A percentile compares a stretch with the other conserved stretches of the same genome.
These are phyloP conservation scores for Collichthys lucidus DNA, from an alignment of 2,113 vertebrate genomes.

Conservation along the genomic window DNA sequence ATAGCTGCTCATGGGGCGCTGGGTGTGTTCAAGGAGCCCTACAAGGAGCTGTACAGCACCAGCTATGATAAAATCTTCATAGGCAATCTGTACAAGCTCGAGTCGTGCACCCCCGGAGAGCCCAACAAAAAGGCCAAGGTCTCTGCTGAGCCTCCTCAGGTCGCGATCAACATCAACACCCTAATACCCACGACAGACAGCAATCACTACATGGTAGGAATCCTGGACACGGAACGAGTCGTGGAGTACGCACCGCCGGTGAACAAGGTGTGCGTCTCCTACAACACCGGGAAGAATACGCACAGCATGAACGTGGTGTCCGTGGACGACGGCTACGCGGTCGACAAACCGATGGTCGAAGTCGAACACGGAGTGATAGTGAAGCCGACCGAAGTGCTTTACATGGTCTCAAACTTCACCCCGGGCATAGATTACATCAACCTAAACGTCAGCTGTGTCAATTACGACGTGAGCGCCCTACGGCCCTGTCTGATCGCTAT, in stretches of 20 bases:
- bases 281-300: not conserved
- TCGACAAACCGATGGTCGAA: not conserved
- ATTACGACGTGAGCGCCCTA: constrained; percentile 7
- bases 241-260: constrained; percentile 18
- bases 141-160: not conserved
- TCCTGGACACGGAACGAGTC: not conserved
- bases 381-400: not conserved
- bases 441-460: constrained; percentile 10
- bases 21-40: constrained; percentile 23
- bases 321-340: not conserved
- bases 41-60: constrained; percentile 16
- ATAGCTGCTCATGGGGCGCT: not conserved
- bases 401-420: constrained; percentile 27
- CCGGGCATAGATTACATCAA: constrained; percentile 37
- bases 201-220: constrained; percentile 25
- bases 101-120: constrained; percentile 20
- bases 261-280: not conserved
- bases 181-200: not conserved
- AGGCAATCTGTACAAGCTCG: not conserved
- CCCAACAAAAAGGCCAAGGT: accelerated
- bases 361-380: not conserved
- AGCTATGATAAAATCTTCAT: constrained; percentile 33
- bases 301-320: not conserved
- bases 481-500: constrained; percentile 15
- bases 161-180: constrained; percentile 16